Evolutionary conservation across 1,140 invertebrate genomes (phyloP).

Genomic region (Aphidius ervi): DNA sequence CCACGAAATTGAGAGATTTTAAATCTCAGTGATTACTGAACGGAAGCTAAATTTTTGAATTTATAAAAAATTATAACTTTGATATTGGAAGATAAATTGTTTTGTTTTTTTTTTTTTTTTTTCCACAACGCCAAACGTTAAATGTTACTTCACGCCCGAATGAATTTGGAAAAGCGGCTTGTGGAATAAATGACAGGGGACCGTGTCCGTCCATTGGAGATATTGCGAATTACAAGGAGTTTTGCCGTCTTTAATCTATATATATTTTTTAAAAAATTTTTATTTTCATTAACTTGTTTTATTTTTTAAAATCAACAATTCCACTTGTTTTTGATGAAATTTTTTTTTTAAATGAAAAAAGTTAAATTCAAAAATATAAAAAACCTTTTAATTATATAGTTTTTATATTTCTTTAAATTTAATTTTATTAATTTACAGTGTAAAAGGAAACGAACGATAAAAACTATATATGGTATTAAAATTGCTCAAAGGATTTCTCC

Average conservation of each 20-base stretch:
- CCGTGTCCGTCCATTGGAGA: conserved; percentile 12
- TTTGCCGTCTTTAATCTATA: conserved; percentile 10
- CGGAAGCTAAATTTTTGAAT: no score
- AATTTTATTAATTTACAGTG: background rate
- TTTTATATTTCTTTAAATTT: background rate
- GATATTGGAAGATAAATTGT: no score
- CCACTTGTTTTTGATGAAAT: no score
- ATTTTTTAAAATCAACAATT: no score
- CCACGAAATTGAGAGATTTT: no score
- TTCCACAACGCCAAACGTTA: conserved; percentile 8
- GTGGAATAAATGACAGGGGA: conserved; percentile 18
- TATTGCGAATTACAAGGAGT: conserved; percentile 15
- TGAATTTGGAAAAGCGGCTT: conserved; percentile 18
- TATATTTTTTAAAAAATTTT: background rate
- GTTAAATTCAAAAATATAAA: no score
- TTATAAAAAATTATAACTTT: no score
- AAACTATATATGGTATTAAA: background rate
- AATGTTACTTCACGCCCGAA: conserved; percentile 18
- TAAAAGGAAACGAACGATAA: conserved; percentile 9
- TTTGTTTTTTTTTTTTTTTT: background rate
- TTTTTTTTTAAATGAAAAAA: no score
- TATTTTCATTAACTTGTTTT: conserved; percentile 5
- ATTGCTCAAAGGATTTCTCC: background rate
- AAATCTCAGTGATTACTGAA: no score
- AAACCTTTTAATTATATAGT: no score